phyloP scores from a whole-genome alignment of 2,113 vertebrate genomes.

The Platycercus adscitus region DNA sequence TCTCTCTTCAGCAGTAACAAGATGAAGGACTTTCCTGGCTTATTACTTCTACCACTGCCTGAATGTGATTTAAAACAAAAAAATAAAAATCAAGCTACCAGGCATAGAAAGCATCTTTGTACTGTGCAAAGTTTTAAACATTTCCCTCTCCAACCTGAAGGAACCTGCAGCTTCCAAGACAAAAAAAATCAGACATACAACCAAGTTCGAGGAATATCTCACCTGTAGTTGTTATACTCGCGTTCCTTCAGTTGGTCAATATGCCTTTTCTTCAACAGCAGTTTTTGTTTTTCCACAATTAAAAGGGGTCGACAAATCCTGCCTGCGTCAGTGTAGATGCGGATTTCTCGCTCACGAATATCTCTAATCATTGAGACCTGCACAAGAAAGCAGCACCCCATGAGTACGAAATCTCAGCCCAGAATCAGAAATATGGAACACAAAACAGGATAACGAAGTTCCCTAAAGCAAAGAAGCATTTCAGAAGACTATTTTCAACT shows the following conservation, averaged over 20 bases:
- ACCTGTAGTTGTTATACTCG: constrained; percentile 99
- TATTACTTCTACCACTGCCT: neutral
- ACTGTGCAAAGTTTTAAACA: neutral
- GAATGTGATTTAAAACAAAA: neutral
- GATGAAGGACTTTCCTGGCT: neutral
- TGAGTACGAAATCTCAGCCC: neutral
- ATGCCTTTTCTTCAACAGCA: constrained; percentile 94
- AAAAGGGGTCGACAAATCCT: constrained; percentile 94
- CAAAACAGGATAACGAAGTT: neutral
- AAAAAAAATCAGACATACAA: neutral
- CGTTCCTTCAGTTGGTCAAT: constrained; percentile 97
- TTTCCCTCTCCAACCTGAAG: neutral
- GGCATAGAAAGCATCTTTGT: neutral
- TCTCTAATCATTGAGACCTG: constrained; percentile 99
- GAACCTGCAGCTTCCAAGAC: neutral
- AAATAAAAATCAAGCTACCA: neutral
- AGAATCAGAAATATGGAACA: neutral
- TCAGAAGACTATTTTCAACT: neutral
- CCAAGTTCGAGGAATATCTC: neutral
- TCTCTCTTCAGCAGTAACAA: neutral
- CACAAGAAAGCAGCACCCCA: neutral
- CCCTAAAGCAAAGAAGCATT: neutral
- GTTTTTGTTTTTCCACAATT: constrained; percentile 97
- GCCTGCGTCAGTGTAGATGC: constrained; percentile 97
- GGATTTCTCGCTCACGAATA: constrained; percentile 95